Percentiles rank a stretch among this genome's conserved stretches.
Evolutionary conservation across 2,888 invertebrate species (phyloP).

Genomic region (Troilus luridus): DNA sequence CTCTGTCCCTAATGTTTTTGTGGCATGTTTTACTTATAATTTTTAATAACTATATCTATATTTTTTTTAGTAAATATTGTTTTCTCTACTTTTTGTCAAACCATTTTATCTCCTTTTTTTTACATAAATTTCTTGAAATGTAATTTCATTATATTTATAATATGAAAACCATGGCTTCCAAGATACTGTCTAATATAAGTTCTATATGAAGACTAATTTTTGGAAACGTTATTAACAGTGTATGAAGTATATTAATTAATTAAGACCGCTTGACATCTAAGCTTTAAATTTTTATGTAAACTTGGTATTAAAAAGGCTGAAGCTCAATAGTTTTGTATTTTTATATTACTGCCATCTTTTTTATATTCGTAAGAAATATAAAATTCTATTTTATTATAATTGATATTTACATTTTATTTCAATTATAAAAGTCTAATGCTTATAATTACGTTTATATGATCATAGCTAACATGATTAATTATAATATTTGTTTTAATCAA

Average conservation of each 20-base stretch:
- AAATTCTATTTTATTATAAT: not conserved
- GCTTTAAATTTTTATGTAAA: constrained; percentile 38
- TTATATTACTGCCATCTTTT: constrained; percentile 49
- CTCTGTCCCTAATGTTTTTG: not conserved
- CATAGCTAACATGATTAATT: not conserved
- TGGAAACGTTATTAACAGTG: not conserved
- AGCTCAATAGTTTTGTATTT: constrained; percentile 47
- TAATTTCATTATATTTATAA: not conserved
- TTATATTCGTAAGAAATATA: constrained; percentile 4
- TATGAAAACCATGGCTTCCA: not conserved
- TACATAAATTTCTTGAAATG: not conserved
- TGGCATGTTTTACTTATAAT: not conserved
- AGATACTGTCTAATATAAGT: not conserved
- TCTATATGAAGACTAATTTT: not conserved
- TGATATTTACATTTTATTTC: not conserved
- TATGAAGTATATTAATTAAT: constrained; percentile 8
- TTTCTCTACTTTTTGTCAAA: not conserved
- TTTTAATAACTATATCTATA: not conserved
- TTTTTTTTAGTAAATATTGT: not conserved
- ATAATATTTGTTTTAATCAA: not conserved
- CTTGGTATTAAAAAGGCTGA: constrained; percentile 30
- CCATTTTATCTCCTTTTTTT: not conserved
- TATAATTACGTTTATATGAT: not conserved
- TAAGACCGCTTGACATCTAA: constrained; percentile 22
- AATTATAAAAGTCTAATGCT: not conserved